Percentiles rank a stretch among this genome's conserved stretches.
These are phyloP conservation scores for Hybognathus amarus DNA, from an alignment of 2,797 vertebrate species.

Conservation along the genomic window DNA sequence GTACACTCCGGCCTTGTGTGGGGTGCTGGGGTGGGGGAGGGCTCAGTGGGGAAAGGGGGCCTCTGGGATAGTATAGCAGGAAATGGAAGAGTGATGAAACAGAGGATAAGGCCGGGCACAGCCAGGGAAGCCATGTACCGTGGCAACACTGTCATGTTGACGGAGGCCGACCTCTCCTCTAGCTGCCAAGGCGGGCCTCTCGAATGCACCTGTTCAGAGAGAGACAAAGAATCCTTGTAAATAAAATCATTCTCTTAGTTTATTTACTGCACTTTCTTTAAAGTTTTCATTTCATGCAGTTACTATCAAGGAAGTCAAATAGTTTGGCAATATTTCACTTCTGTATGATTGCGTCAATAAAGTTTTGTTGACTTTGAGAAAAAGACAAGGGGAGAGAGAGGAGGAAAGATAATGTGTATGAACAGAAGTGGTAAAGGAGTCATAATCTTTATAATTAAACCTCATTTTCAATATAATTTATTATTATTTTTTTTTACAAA, in stretches of 20 bases:
- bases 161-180: slow-evolving; percentile 78
- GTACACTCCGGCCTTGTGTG: slow-evolving; percentile 76
- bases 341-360: neutral
- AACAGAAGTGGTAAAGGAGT: neutral
- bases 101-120: slow-evolving; percentile 81
- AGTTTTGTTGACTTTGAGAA: neutral
- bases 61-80: slow-evolving; percentile 68
- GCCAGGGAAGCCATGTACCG: slow-evolving; percentile 80
- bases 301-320: neutral
- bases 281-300: neutral
- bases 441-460: neutral
- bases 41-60: slow-evolving; percentile 50
- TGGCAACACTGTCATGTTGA: slow-evolving; percentile 87
- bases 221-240: slow-evolving; percentile 3
- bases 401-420: neutral
- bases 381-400: neutral
- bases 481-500: no score
- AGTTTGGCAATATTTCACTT: neutral
- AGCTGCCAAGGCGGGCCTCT: slow-evolving; percentile 82
- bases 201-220: slow-evolving; percentile 77
- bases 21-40: slow-evolving; percentile 59
- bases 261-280: neutral
- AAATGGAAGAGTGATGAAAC: slow-evolving; percentile 79
- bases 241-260: neutral
- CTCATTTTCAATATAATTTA: no score